Evolutionary conservation across 35 echinoderm and acorn worm species (phyloP).

Genomic region (Anneissia japonica): DNA sequence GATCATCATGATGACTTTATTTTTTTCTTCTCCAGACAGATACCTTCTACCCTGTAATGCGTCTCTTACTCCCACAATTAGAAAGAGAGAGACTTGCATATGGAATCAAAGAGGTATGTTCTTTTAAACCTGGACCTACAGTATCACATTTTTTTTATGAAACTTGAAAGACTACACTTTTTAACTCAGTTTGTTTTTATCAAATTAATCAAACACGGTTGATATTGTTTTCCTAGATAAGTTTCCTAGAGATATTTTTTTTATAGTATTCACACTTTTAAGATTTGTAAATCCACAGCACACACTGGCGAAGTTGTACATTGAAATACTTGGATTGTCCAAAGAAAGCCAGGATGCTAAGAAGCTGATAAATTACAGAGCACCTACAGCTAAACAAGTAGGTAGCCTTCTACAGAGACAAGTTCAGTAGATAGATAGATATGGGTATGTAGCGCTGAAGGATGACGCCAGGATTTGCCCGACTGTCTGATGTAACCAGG

Average conservation of each 20-base stretch:
- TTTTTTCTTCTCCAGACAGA: slow-evolving; percentile 51
- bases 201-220: too few species aligned
- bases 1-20: background rate
- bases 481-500: too few species aligned
- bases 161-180: too few species aligned
- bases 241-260: too few species aligned
- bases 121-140: background rate
- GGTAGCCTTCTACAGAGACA: background rate
- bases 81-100: slow-evolving; percentile 96
- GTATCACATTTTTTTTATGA: too few species aligned
- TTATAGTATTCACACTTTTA: background rate
- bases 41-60: slow-evolving; percentile 81
- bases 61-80: slow-evolving; percentile 82
- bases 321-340: slow-evolving; percentile 85
- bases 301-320: slow-evolving; percentile 92
- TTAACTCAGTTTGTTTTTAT: too few species aligned
- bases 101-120: slow-evolving; percentile 94
- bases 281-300: slow-evolving; percentile 35
- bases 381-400: slow-evolving; percentile 97
- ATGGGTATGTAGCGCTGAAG: background rate
- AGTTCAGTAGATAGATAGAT: background rate
- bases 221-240: background rate
- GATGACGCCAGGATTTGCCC: too few species aligned
- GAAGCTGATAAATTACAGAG: slow-evolving; percentile 87
- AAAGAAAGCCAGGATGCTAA: slow-evolving; percentile 87